Evolutionary conservation across 1,140 invertebrate species (phyloP), one percentile per base, ranked within the genome.

Genomic region (Steinernema khuongi): DNA sequence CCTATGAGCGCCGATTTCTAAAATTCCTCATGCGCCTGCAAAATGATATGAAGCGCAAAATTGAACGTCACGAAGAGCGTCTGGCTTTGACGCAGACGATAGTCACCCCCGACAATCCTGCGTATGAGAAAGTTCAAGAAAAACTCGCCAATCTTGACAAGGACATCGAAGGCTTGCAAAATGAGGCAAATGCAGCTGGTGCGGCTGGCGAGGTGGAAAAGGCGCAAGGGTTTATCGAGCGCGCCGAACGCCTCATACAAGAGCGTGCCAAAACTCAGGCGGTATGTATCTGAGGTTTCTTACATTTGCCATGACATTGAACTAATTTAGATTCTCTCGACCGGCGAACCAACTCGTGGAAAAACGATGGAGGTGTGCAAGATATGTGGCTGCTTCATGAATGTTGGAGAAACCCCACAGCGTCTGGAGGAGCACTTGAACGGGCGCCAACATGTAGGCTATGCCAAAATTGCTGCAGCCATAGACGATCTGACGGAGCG

Each of bases 381-480:
- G 80, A 93, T 97, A 0, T 99, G 96, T 87, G 96, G 95, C 1
- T 94, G 95, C 7, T 96, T 98, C 87, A 88, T 98, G 17, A 96
- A 98, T 81, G 94, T 98, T 22, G 94, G 89, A 1, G 95, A 97
- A 88, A 94, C 94, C 0, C 94, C 96, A 83, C 94, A 96, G 82
- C 89, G 96, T 77, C 93, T 97, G 76, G 94, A 97, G 84, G 96
- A 98, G 87, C 95, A 98, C 88, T 87, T 97, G 31, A 94, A 93
- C 89, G 96, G 95, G 1, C 97, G 97, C 88, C 94, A 97, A 85
- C 95, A 98, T 88, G 90, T 96, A 74, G 95, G 95, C 77, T 94
- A 91, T 89, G 91, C 91, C 1, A 88, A 88, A 79, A 85, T 92
- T 44, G 89, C 90, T 75, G 87, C 88, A 72, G 89, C 90, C n/a